Evolutionary conservation across 2,797 vertebrate species (phyloP), one percentile per base, ranked within the genome.

Genomic region (Rhinophrynus dorsalis): DNA sequence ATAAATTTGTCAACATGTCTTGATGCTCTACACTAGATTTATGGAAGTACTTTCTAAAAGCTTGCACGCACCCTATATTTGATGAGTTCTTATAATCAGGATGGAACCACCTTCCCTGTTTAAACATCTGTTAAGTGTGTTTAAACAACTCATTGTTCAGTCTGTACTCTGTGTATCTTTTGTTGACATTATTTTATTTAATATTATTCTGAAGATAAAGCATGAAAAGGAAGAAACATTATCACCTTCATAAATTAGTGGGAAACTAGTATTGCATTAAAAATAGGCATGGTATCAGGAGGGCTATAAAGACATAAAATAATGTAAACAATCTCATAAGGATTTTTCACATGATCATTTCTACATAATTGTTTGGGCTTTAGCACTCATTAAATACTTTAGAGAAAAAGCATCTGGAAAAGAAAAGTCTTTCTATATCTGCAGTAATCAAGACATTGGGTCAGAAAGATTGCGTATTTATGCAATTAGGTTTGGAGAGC

Each of bases 141-240:
- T 50, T 69, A 69, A 61, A 54, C 67, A 44, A 61, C 5, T 29
- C 47, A 54, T 60, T 52, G 56, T 69, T 52, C n/a, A 18, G 26
- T 18, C 6, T 32, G 21, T 52, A 42, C 32, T 61, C 27, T 61
- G 57, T 54, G 27, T 61, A 61, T 59, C 32, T 18, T 44, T 44
- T 38, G 11, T 6, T 38, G 12, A 13, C 13, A 11, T 38, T 15
- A 3, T 44, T 44, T 44, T 15, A 44, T 44, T 44, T 18, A 6
- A 44, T 20, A 18, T 6, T 18, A 7, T 44, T 44, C 17, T 18
- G 18, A 18, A 44, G 20, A 9, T 18, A 44, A 44, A 10, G 15
- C 40, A n/a, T 18, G 12, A 38, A 3, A 38, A 38, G 15, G 13
- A 38, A 38, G 37, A 38, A n/a, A 38, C 13, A 44, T 11, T 30